A percentile compares a stretch with the other conserved stretches of the same genome.
These are phyloP conservation scores for Hermetia illucens DNA, from an alignment of 1,140 invertebrate species.

Conservation along the genomic window DNA sequence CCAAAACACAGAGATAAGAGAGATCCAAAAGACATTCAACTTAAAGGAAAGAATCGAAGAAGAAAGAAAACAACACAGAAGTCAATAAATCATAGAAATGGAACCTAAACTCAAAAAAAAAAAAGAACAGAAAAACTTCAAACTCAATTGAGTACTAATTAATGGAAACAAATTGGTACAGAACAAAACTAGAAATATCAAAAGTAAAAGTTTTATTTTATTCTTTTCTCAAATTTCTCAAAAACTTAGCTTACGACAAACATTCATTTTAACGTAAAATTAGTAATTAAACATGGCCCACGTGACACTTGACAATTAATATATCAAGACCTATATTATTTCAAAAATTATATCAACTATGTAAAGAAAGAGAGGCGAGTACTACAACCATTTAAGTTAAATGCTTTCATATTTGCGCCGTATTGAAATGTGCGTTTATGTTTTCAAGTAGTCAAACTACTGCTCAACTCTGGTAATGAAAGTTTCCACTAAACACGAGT, in stretches of 20 bases:
- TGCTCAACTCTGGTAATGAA: too few species aligned
- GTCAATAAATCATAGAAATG: neutral
- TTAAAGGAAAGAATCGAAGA: neutral
- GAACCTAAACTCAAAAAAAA: neutral
- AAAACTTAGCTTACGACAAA: neutral
- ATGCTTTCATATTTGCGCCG: too few species aligned
- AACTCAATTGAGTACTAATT: neutral
- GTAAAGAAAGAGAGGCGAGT: too few species aligned
- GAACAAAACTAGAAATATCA: neutral
- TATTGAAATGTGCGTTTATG: too few species aligned
- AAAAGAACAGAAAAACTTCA: neutral
- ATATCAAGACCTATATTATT: conserved; percentile 2
- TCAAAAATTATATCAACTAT: neutral
- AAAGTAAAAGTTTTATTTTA: too few species aligned
- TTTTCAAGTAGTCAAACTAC: too few species aligned
- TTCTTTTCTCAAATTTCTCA: neutral
- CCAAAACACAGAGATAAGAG: neutral
- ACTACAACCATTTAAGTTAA: too few species aligned
- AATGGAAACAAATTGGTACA: neutral
- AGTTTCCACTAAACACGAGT: too few species aligned
- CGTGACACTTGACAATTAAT: conserved; percentile 3
- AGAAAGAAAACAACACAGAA: neutral
- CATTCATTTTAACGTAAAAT: neutral
- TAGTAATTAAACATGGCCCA: conserved; percentile 3
- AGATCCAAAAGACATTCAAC: neutral